Evolutionary conservation across 2,888 invertebrate species (phyloP), one percentile per base, ranked within the genome.

Genomic region (Microctonus aethiopoides): DNA sequence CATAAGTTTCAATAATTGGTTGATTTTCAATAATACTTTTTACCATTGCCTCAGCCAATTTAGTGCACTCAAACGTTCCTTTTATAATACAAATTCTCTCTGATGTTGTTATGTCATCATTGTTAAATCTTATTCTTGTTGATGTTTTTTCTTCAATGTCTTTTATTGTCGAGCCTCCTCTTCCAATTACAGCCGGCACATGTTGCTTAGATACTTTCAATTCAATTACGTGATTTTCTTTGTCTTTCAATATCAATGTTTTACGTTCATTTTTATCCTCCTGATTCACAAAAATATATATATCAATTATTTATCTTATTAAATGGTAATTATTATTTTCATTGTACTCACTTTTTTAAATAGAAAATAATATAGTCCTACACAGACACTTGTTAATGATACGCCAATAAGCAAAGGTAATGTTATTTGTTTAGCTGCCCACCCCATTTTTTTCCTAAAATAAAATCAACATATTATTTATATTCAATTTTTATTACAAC

Each of bases 151-250:
- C 89, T 84, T 96, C 92, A 72, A 97, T 91, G 69, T 91, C 89
- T 84, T 93, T 93, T 61, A 96, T 91, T 79, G 91, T 92, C n/a
- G 89, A 87, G 6, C 96, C 96, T 77, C 90, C 91, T 76, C 94
- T 89, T 41, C 96, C 94, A 78, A 94, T 92, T 68, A 94, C 86
- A 66, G 89, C 88, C 7, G 92, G 90, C 20, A 93, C 90, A 79
- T 90, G 88, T 67, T 91, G 89, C 78, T 91, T 91, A 0, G 91
- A 89, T 24, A 94, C 88, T 74, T 87, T 85, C 2, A 92, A 83
- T 84, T 92, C 91, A 61, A 90, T 84, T 16, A 36, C 54, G 16
- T 56, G 13, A 13, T 46, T 39, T 29, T 52, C 52, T 54, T 68
- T 13, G 51, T 46, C 46, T 46, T 41, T 66, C 13, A 69, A 41